Conservation (phyloP, 1,140 invertebrate species). For the Drosophila bifasciata region DNA sequence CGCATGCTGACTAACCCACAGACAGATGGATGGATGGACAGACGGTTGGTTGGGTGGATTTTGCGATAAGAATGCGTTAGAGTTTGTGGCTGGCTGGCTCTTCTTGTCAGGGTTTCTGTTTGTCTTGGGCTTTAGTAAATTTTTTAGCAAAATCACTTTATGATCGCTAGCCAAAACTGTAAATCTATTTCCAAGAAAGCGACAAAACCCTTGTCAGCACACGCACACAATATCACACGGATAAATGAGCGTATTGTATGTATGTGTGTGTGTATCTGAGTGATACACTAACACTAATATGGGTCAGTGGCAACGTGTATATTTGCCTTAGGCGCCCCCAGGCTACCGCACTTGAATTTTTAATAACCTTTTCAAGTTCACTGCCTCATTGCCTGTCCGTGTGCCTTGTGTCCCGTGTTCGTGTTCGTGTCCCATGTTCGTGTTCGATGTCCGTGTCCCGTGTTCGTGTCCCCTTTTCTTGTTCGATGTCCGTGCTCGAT, state of each 20-base stretch:
- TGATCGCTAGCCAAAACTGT: constrained; percentile 43
- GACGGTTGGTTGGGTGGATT: too few relatives aligned
- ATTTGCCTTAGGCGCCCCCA: constrained; percentile 73
- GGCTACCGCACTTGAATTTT: constrained; percentile 76
- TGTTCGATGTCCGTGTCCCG: constrained; percentile 28
- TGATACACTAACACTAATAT: constrained; percentile 26
- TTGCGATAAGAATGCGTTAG: constrained; percentile 43
- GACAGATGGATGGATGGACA: too few relatives aligned
- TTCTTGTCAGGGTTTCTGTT: constrained; percentile 14
- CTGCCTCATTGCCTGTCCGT: constrained; percentile 43
- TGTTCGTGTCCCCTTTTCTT: too few relatives aligned
- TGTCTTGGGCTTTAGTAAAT: constrained; percentile 39
- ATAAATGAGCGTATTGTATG: constrained; percentile 1
- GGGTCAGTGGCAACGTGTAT: constrained; percentile 51
- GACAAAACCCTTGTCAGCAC: constrained; percentile 26
- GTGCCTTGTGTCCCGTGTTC: too few relatives aligned
- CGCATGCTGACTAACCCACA: constrained; percentile 23
- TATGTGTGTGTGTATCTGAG: constrained; percentile 22
- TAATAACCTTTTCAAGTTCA: constrained; percentile 79
- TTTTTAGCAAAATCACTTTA: constrained; percentile 72
- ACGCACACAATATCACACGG: constrained; percentile 1
- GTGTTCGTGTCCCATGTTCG: constrained; percentile 5
- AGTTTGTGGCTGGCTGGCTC: constrained; percentile 13
- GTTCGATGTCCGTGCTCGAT: too few relatives aligned
- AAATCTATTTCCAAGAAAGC: constrained; percentile 54